Evolutionary conservation across 2,888 invertebrate genomes (phyloP).

Genomic region (Euphydryas editha): DNA sequence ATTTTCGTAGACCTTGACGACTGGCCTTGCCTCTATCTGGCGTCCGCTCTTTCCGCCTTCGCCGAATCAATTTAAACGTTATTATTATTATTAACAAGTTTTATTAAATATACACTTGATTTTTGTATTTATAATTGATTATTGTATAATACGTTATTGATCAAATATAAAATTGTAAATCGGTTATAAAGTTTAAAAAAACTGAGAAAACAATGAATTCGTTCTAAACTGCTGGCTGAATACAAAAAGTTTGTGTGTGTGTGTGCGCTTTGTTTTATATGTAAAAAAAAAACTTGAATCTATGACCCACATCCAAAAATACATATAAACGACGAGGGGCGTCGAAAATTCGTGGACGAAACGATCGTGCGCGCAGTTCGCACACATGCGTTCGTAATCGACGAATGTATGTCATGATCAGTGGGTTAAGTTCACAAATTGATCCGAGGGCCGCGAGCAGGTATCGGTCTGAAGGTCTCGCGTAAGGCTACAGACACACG

Average conservation of each 20-base stretch:
- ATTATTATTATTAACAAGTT: constrained; percentile 54
- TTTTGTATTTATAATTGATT: neutral
- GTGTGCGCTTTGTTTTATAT: neutral
- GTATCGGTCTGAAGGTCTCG: constrained; percentile 55
- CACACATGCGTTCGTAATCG: constrained; percentile 72
- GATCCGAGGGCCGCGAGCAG: constrained; percentile 65
- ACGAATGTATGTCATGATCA: constrained; percentile 82
- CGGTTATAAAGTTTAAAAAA: neutral
- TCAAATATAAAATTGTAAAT: neutral
- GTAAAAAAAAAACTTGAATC: constrained; percentile 28
- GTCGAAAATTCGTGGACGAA: constrained; percentile 54
- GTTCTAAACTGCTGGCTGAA: neutral
- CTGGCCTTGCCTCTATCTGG: constrained; percentile 79
- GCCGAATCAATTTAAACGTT: constrained; percentile 78
- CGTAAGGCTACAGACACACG: constrained; percentile 23
- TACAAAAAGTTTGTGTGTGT: neutral
- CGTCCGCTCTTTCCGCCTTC: constrained; percentile 82
- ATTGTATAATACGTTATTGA: neutral
- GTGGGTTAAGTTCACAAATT: constrained; percentile 82
- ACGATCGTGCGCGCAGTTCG: constrained; percentile 60
- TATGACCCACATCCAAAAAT: constrained; percentile 48
- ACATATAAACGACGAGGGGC: constrained; percentile 46
- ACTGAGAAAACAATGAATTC: neutral
- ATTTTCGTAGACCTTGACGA: constrained; percentile 68
- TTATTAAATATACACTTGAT: constrained; percentile 24